These are phyloP conservation scores for Ceryle rudis DNA, from an alignment of 2,797 vertebrate genomes.

Conservation along the genomic window DNA sequence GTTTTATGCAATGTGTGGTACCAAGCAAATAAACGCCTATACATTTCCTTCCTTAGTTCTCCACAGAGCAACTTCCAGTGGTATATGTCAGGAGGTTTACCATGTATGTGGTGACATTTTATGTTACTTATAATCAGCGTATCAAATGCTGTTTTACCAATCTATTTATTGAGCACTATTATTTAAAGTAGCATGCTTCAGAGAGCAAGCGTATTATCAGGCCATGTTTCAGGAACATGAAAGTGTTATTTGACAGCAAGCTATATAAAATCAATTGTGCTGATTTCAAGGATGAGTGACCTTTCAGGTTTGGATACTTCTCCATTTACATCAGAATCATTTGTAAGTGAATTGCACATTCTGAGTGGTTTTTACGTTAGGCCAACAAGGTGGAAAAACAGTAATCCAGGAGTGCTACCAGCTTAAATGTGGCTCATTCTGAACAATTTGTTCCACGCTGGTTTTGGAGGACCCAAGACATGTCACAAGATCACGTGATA, in stretches of 20 bases:
- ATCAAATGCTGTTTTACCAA: not conserved
- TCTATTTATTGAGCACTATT: not conserved
- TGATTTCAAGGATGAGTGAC: slow-evolving; percentile 42
- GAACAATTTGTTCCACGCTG: not conserved
- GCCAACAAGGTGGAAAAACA: not conserved
- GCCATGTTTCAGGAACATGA: not conserved
- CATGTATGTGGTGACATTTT: not conserved
- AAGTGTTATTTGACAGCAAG: not conserved
- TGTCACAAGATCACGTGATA: not conserved
- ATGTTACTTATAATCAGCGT: not conserved
- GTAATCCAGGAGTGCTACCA: not conserved
- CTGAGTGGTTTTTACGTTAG: not conserved
- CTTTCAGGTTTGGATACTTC: not conserved
- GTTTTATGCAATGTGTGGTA: not conserved
- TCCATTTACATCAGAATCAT: not conserved
- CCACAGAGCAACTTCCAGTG: not conserved
- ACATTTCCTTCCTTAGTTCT: not conserved
- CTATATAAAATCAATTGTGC: not conserved
- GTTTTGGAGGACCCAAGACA: not conserved
- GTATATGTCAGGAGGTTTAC: not conserved
- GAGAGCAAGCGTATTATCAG: not conserved
- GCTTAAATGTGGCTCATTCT: not conserved
- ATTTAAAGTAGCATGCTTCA: not conserved
- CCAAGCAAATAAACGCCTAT: not conserved
- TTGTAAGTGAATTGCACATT: not conserved